Percentiles rank a stretch among this genome's conserved stretches.
These are phyloP conservation scores for Limnothrissa miodon DNA, from an alignment of 2,113 vertebrate genomes.

Conservation along the genomic window DNA sequence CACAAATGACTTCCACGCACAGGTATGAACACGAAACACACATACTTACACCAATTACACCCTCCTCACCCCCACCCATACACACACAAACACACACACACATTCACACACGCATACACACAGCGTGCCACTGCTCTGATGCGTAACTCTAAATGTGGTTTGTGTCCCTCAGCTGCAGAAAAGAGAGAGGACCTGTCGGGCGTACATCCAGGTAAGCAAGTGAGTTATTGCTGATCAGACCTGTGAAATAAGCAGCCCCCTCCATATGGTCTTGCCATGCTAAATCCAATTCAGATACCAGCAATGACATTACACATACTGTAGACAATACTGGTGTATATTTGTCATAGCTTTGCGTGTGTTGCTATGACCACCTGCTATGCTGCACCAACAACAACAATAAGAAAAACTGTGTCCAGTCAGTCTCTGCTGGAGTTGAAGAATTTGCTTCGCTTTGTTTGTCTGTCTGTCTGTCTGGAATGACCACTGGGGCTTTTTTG, in stretches of 20 bases:
- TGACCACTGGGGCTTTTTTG: too few species aligned
- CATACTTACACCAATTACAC: neutral
- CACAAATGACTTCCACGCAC: neutral
- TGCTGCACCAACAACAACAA: neutral
- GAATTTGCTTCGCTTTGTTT: neutral
- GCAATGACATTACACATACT: conserved; percentile 10
- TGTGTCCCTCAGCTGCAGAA: conserved; percentile 81
- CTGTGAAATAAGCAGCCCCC: neutral
- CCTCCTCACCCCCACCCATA: conserved; percentile 3
- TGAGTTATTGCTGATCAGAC: neutral
- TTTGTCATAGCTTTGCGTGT: conserved; percentile 25
- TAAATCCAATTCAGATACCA: neutral
- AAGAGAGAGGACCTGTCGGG: conserved; percentile 86
- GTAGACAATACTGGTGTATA: neutral
- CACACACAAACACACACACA: conserved; percentile 10
- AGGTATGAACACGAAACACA: neutral
- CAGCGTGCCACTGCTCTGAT: neutral
- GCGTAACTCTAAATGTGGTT: conserved; percentile 23
- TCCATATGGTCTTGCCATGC: conserved; percentile 4
- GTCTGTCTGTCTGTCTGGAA: too few species aligned
- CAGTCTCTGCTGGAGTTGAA: neutral
- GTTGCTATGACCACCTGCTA: neutral
- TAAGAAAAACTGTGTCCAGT: neutral
- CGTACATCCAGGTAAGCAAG: conserved; percentile 85
- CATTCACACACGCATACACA: neutral